phyloP scores from a whole-genome alignment of 2,888 invertebrate species.

The Phragmatobia fuliginosa region DNA sequence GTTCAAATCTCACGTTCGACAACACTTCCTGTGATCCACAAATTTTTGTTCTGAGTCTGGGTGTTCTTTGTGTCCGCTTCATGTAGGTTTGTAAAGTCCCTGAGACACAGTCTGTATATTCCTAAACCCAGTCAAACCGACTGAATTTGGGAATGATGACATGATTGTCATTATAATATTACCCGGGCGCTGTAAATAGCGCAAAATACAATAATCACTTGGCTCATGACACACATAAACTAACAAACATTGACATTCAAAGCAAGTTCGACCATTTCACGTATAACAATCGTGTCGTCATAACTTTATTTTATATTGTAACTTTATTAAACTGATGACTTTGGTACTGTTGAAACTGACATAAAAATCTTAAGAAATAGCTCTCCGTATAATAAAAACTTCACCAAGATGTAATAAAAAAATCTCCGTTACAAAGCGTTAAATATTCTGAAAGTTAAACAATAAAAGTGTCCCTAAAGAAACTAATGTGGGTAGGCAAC shows the following conservation, averaged over 20 bases:
- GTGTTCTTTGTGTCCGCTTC: too few relatives aligned
- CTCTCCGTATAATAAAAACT: constrained; percentile 77
- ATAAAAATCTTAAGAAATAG: constrained; percentile 76
- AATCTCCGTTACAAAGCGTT: constrained; percentile 73
- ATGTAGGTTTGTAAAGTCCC: too few relatives aligned
- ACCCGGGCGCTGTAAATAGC: not conserved
- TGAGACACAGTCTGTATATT: too few relatives aligned
- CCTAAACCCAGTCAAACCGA: too few relatives aligned
- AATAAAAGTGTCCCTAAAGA: constrained; percentile 68
- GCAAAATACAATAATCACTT: not conserved
- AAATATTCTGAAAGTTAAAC: constrained; percentile 76
- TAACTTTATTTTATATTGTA: constrained; percentile 57
- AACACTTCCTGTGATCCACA: too few relatives aligned
- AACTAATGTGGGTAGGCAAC: constrained; percentile 56
- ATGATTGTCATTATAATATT: too few relatives aligned
- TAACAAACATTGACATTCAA: constrained; percentile 29
- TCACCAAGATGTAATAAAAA: constrained; percentile 75
- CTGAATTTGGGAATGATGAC: too few relatives aligned
- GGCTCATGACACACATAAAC: not conserved
- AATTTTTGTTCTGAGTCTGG: too few relatives aligned
- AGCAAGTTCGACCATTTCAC: constrained; percentile 41
- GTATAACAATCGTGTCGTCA: constrained; percentile 44
- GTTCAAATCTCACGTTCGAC: too few relatives aligned
- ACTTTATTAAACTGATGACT: constrained; percentile 70
- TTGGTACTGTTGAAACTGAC: constrained; percentile 69